Conservation (phyloP, 1,140 invertebrate genomes). For the Drosophila kurseongensis region DNA sequence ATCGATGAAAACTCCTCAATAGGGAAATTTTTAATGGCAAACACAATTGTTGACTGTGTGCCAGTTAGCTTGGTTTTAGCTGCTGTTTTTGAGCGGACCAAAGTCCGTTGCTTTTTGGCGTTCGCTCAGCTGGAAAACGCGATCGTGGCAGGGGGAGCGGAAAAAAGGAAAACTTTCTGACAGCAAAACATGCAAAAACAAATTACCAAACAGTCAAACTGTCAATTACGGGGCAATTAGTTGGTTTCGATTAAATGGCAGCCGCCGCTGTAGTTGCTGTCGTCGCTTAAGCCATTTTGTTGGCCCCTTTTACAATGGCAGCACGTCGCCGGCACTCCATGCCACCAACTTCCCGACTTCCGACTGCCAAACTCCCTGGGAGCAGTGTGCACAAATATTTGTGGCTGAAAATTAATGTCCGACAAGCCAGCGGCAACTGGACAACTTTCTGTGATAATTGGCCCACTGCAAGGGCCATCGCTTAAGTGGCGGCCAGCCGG, state of each 20-base stretch:
- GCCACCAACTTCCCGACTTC: neutral
- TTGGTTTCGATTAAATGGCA: constrained; percentile 67
- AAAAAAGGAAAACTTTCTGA: constrained; percentile 67
- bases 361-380: constrained; percentile 11
- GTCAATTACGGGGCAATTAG: constrained; percentile 78
- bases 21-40: neutral
- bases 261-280: constrained; percentile 48
- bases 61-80: constrained; percentile 17
- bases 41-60: constrained; percentile 27
- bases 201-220: constrained; percentile 77
- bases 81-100: constrained; percentile 42
- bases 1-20: too few species aligned
- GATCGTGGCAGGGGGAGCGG: constrained; percentile 4
- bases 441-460: constrained; percentile 53
- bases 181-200: constrained; percentile 79
- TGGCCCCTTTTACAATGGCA: constrained; percentile 30
- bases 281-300: constrained; percentile 47
- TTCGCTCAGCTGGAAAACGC: constrained; percentile 32
- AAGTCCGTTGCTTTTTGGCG: constrained; percentile 32
- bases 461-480: constrained; percentile 24
- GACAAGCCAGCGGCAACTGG: constrained; percentile 37
- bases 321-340: neutral
- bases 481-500: constrained; percentile 26
- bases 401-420: constrained; percentile 48
- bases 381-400: constrained; percentile 45